Conservation (phyloP, 2,797 vertebrate genomes). For the Halcyon badia region DNA sequence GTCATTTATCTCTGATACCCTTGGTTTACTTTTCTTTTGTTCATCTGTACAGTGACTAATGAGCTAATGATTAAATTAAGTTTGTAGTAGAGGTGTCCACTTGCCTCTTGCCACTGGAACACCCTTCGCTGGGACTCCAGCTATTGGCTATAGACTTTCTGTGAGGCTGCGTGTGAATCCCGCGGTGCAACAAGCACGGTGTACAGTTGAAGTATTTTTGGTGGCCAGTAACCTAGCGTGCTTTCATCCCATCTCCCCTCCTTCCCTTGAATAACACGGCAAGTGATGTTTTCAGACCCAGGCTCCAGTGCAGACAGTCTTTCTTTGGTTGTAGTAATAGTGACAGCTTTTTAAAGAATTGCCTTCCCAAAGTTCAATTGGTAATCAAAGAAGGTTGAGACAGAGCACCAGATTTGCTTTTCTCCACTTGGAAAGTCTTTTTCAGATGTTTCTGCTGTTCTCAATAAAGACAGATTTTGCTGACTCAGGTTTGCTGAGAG, state of each 20-base stretch:
- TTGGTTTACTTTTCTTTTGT: neutral
- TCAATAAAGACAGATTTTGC: neutral
- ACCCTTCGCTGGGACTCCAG: neutral
- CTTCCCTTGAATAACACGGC: neutral
- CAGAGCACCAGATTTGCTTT: neutral
- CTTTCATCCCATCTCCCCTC: neutral
- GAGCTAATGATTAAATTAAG: neutral
- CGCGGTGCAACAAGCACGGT: neutral
- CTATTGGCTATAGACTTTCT: neutral
- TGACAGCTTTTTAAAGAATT: neutral
- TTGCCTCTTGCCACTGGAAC: neutral
- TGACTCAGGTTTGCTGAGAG: neutral
- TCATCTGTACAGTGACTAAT: neutral
- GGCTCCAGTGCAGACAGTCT: neutral
- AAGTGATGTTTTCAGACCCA: neutral
- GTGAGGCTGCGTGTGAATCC: fast-evolving
- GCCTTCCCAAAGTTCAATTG: neutral
- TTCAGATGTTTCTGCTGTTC: neutral
- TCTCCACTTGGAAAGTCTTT: neutral
- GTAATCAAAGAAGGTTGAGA: neutral
- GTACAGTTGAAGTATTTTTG: neutral
- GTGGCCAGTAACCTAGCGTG: neutral
- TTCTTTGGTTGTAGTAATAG: neutral
- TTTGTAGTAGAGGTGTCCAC: neutral
- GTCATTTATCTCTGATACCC: neutral